Evolutionary conservation across 2,888 invertebrate species (phyloP).

Genomic region (Dione juno): DNA sequence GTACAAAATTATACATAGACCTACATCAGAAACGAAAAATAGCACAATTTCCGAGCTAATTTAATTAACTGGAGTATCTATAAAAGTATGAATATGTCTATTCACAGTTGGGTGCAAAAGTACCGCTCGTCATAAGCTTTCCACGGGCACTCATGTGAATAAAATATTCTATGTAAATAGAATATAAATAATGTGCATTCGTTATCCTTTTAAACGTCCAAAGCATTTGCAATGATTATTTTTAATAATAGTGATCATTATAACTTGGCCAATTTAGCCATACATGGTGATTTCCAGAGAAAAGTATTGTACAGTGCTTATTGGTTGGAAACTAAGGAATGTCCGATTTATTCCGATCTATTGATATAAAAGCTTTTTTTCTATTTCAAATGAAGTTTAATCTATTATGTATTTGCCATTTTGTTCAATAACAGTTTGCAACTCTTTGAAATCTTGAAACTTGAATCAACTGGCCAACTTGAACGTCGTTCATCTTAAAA

Average conservation of each 20-base stretch:
- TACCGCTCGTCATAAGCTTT: neutral
- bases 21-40: neutral
- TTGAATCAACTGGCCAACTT: too few relatives aligned
- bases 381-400: too few relatives aligned
- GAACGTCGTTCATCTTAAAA: too few relatives aligned
- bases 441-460: too few relatives aligned
- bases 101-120: neutral
- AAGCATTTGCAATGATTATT: neutral
- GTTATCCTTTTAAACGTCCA: neutral
- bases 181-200: conserved; percentile 12
- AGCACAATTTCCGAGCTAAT: neutral
- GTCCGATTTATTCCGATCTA: too few relatives aligned
- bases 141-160: neutral
- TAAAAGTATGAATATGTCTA: neutral
- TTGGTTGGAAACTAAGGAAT: too few relatives aligned
- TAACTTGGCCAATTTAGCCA: neutral
- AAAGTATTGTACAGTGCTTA: too few relatives aligned
- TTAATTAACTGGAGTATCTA: neutral
- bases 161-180: conserved; percentile 25
- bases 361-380: too few relatives aligned
- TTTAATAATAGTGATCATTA: neutral
- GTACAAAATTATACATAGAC: too few relatives aligned
- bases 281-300: too few relatives aligned
- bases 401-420: too few relatives aligned
- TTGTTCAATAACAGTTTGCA: too few relatives aligned